phyloP scores from a whole-genome alignment of 2,797 vertebrate species.

The Micromesistius poutassou region DNA sequence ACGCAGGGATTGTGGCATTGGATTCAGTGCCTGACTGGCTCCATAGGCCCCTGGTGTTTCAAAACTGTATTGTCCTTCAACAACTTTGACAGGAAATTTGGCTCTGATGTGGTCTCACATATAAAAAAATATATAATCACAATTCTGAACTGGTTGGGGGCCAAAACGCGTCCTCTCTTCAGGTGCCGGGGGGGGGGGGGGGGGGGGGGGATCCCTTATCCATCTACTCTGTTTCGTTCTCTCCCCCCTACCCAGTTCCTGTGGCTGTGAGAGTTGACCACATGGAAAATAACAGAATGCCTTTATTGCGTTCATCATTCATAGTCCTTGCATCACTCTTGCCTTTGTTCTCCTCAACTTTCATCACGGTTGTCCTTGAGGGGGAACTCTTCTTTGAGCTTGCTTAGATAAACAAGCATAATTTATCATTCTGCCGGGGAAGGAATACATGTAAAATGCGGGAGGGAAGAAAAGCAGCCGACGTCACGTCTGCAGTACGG shows the following conservation, averaged over 20 bases:
- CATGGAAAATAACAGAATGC: not conserved
- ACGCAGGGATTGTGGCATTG: constrained; percentile 21
- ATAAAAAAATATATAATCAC: too few relatives aligned
- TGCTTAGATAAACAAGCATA: not conserved
- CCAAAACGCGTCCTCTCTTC: not conserved
- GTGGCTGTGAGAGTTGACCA: not conserved
- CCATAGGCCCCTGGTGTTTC: constrained; percentile 1
- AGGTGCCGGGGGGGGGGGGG: too few relatives aligned
- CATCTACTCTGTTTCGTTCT: too few relatives aligned
- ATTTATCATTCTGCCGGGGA: constrained; percentile 12
- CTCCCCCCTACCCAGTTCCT: too few relatives aligned
- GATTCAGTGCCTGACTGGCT: constrained; percentile 18
- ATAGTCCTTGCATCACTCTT: not conserved
- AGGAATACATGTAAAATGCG: not conserved
- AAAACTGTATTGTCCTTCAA: not conserved
- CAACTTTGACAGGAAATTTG: not conserved
- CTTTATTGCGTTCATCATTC: not conserved
- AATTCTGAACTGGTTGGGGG: not conserved
- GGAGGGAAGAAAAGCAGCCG: not conserved
- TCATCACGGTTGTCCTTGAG: not conserved
- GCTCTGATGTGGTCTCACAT: not conserved
- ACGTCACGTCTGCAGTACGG: not conserved
- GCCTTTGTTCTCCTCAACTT: constrained; percentile 1
- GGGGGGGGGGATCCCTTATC: not conserved
- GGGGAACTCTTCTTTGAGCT: not conserved